Base-by-base conservation (phyloP, 2,888 invertebrate species). In the Julus scanicus region DNA sequence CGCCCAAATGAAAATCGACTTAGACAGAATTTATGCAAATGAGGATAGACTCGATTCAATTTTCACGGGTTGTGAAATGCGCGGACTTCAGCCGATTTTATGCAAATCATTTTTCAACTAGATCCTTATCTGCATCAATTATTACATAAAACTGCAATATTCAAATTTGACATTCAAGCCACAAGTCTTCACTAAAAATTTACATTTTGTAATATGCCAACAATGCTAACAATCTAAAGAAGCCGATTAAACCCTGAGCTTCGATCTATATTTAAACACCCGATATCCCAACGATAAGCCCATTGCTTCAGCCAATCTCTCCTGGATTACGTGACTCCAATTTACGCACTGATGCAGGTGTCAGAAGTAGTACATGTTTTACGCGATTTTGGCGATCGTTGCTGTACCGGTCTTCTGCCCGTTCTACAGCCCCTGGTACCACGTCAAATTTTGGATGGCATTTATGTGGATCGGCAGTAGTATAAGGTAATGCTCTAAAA, bases 381-480 rank as follows among this genome's bases (percentile, higher is more conserved):
- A 13, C 13, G 48, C 63, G 5, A 3, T 20, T 20, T 63, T n/a
- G 63, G 4, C 20, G 4, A n/a, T 63, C 63, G 63, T 20, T 20
- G 20, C 20, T 20, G 63, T 63, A 4, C 63, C 63, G 2, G n/a
- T 63, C 15, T n/a, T n/a, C n/a, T n/a, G n/a, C n/a, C n/a, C n/a
- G n/a, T 29, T 87, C 29, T 87, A 87, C 40, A 87, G 71, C 11
- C 87, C 0, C 2, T 53, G 53, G 39, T 87, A 37, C n/a, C 57
- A 39, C 6, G 2, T 87, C 37, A 87, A 87, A 8, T 87, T 63
- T 63, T 53, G 39, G 15, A 0, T 87, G 17, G 53, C 57, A 13
- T 87, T 6, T 11, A 39, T 37, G 37, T 17, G 1, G 15, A 15
- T 87, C 37, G 2, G 13, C 15, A 1, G 63, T 5, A n/a, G 87